phyloP scores from a whole-genome alignment of 1,140 invertebrate genomes.

The Drosophila lini region DNA sequence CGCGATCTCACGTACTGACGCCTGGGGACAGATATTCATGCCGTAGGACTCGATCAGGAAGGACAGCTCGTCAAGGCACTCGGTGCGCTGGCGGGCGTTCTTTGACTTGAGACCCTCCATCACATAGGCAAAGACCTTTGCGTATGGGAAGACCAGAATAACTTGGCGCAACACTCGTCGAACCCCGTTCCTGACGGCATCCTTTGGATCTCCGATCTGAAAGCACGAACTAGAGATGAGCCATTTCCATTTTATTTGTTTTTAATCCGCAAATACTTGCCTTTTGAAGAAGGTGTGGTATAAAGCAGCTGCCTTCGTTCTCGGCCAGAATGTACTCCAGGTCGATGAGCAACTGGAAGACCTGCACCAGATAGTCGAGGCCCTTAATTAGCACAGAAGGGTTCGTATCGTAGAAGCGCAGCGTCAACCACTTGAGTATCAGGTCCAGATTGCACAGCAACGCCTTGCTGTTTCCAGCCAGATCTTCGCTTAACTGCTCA shows the following conservation, averaged over 20 bases:
- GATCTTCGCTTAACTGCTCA: constrained; percentile 93
- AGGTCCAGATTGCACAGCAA: constrained; percentile 96
- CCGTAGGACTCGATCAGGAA: constrained; percentile 94
- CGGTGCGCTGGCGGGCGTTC: constrained; percentile 97
- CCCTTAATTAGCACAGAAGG: constrained; percentile 97
- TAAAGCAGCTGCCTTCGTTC: constrained; percentile 95
- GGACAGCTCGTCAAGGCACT: constrained; percentile 96
- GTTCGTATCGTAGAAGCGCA: constrained; percentile 99
- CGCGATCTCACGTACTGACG: constrained; percentile 95
- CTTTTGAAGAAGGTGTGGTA: constrained; percentile 97
- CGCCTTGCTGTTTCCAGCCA: constrained; percentile 90
- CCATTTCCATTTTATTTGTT: too few relatives aligned
- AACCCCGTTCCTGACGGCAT: constrained; percentile 95
- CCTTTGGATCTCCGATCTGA: constrained; percentile 97
- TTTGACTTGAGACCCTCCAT: constrained; percentile 98
- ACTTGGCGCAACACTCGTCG: constrained; percentile 94
- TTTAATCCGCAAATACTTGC: constrained; percentile 83
- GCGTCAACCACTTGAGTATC: constrained; percentile 97
- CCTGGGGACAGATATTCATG: constrained; percentile 91
- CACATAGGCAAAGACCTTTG: constrained; percentile 94
- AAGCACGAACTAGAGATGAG: constrained; percentile 20
- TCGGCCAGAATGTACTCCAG: constrained; percentile 94
- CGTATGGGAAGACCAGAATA: constrained; percentile 93
- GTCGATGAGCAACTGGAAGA: constrained; percentile 92
- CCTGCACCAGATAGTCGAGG: constrained; percentile 94